Base-by-base conservation (phyloP, 2,888 invertebrate genomes). In the Prosapia bicincta region DNA sequence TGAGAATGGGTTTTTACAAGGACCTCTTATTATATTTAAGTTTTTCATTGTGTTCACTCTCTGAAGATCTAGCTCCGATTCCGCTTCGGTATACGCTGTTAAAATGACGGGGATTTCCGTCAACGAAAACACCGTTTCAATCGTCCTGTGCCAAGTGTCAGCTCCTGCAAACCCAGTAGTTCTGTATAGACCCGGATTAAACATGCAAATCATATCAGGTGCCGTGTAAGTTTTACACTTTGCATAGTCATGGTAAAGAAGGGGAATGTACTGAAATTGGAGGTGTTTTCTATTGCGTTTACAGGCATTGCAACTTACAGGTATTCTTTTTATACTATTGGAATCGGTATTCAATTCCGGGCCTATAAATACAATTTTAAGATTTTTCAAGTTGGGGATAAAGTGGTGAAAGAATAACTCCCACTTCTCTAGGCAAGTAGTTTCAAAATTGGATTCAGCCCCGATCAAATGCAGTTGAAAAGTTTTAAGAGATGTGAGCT, bases 401-500 rank as follows among this genome's bases (percentile, higher is more conserved):
- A 91, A 86, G 82, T 93, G 92, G 0, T 92, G 83, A 78, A 92
- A 89, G 82, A 92, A 89, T 65, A 88, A 86, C 81, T 93, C 93
- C 93, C 93, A 93, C 76, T 91, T 91, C 72, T 88, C 87, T 2
- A 92, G 84, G 15, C 88, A 87, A 78, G 90, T 89, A 0, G 90
- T 90, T 83, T 93, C 93, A 80, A 91, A 93, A 76, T 92, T 90
- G 26, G 92, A 86, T 83, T 93, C 93, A 0, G 92, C 91, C 0
- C 92, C 91, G 26, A 89, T 86, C 25, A 90, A 83, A 83, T 90
- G 90, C 54, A 91, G 13, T 13, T 82, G 0, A 79, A 82, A 0
- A 85, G 77, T 5, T 43, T 75, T 65, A 15, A 71, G 66, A 20
- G 28, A 43, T 10, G 26, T 76, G 43, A 74, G 65, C 10, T 32